These are phyloP conservation scores for Ophraella communa DNA, from an alignment of 2,888 invertebrate species.

Conservation along the genomic window DNA sequence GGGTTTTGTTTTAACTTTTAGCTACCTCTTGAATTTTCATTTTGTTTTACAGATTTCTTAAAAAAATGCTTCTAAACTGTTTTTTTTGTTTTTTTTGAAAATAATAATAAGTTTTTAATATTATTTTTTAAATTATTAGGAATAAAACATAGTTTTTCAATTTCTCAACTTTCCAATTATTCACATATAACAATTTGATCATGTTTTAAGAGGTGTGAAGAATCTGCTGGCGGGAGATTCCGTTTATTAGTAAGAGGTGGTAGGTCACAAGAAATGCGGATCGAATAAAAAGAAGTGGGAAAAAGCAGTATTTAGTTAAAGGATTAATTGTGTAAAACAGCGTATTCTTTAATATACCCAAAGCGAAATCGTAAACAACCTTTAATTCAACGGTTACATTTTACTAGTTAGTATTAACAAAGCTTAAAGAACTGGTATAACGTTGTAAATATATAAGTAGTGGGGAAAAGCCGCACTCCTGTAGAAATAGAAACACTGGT, in stretches of 20 bases:
- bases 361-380: neutral
- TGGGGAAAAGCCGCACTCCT: conserved; percentile 39
- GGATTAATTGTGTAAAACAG: neutral
- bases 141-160: no score
- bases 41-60: no score
- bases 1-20: no score
- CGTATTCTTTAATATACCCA: neutral
- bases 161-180: neutral
- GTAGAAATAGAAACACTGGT: conserved; percentile 53
- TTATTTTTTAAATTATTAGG: no score
- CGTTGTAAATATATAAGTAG: conserved; percentile 8
- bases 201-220: conserved; percentile 51
- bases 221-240: conserved; percentile 41
- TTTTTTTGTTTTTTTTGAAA: no score
- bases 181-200: neutral
- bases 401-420: neutral
- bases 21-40: no score
- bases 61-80: no score
- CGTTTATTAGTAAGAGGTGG: conserved; percentile 6
- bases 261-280: conserved; percentile 9
- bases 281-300: neutral
- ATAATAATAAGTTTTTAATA: no score
- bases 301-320: neutral
- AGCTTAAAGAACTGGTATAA: neutral
- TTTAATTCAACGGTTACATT: neutral